Conservation (phyloP, 2,797 vertebrate genomes). For the Lemur catta region DNA sequence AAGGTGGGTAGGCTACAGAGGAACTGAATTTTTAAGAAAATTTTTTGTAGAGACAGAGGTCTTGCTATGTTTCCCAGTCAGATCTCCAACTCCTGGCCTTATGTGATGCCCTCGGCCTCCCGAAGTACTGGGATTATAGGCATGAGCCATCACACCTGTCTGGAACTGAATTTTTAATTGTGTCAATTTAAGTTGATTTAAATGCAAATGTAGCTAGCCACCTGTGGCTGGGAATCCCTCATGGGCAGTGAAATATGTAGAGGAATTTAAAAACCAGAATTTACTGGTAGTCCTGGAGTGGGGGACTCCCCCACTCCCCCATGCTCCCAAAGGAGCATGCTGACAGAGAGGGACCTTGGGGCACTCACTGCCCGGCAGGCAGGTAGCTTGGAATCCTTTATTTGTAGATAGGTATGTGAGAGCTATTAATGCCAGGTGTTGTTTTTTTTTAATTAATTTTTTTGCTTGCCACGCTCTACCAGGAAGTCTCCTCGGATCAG, state of each 20-base stretch:
- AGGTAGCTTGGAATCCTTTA: neutral
- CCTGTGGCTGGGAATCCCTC: neutral
- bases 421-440: neutral
- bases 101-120: neutral
- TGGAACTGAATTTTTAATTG: neutral
- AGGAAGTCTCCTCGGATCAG: neutral
- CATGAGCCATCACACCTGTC: neutral
- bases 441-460: neutral
- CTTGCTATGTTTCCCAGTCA: neutral
- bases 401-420: neutral
- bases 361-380: neutral
- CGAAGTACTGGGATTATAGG: neutral
- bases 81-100: neutral
- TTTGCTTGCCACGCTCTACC: neutral
- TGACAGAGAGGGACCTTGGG: neutral
- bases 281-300: neutral
- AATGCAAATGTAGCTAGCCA: neutral
- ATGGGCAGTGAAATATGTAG: neutral
- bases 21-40: neutral
- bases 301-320: too few relatives aligned
- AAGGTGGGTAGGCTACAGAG: neutral
- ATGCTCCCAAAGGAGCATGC: neutral
- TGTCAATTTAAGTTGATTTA: neutral
- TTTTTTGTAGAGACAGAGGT: neutral
- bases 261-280: neutral